Conservation (phyloP, 2,113 vertebrate genomes). For the Erythrolamprus reginae region DNA sequence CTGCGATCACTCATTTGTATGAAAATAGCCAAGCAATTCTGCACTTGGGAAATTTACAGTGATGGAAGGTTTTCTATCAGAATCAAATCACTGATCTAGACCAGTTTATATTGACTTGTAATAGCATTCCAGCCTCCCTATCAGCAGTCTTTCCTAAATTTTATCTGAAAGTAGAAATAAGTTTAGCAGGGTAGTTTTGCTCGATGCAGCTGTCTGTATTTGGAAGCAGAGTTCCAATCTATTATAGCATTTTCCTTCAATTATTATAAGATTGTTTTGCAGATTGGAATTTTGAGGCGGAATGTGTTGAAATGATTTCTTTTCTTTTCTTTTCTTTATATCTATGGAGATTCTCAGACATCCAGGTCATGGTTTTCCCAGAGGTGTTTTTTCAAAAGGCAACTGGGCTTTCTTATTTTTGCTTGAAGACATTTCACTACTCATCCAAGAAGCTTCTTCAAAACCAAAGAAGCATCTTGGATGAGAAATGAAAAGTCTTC, state of each 20-base stretch:
- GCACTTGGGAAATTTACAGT: not conserved
- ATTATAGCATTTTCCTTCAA: not conserved
- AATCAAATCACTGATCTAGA: not conserved
- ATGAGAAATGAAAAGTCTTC: not conserved
- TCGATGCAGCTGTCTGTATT: not conserved
- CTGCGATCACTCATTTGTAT: not conserved
- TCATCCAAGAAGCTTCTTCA: not conserved
- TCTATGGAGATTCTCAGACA: not conserved
- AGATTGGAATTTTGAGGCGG: not conserved
- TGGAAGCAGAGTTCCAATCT: not conserved
- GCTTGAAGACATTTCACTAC: not conserved
- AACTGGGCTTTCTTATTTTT: not conserved
- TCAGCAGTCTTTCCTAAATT: not conserved
- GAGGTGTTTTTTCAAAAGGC: not conserved
- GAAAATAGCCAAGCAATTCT: not conserved
- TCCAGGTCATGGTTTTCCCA: not conserved
- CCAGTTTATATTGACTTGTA: not conserved
- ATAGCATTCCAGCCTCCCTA: not conserved
- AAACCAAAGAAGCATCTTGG: not conserved
- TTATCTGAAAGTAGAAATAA: not conserved
- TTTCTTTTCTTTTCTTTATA: not conserved
- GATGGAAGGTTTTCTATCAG: not conserved
- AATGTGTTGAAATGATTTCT: not conserved
- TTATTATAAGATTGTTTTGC: not conserved
- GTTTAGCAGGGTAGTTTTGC: not conserved